Conservation (phyloP, 2,888 invertebrate species). For the Himalopsyche kuldschensis region DNA sequence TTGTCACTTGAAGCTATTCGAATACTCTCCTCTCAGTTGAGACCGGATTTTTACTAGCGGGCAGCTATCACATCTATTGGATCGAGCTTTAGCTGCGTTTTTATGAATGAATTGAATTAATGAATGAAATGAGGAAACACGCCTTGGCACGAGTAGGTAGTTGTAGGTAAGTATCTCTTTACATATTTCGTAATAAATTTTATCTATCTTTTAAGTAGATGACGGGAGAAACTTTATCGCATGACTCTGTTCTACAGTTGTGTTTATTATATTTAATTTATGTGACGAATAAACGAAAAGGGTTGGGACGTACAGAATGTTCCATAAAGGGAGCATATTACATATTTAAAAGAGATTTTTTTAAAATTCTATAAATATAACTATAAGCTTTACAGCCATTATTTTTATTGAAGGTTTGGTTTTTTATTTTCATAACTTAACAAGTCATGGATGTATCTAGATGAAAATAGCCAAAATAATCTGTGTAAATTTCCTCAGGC, state of each 20-base stretch:
- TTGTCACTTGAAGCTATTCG: too few species aligned
- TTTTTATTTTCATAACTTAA: too few species aligned
- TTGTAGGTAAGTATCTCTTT: slow-evolving; percentile 19
- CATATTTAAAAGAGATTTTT: too few species aligned
- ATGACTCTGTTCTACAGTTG: background rate
- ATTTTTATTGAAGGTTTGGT: too few species aligned
- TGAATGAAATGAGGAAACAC: slow-evolving; percentile 40
- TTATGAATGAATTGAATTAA: slow-evolving; percentile 40
- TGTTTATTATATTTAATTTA: background rate
- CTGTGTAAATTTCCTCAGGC: too few species aligned
- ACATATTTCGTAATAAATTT: slow-evolving; percentile 37
- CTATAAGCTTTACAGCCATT: too few species aligned
- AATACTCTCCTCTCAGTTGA: too few species aligned
- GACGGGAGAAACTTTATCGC: slow-evolving; percentile 26
- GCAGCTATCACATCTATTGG: background rate
- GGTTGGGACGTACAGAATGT: background rate
- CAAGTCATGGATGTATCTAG: too few species aligned
- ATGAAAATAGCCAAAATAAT: too few species aligned
- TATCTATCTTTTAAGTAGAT: slow-evolving; percentile 25
- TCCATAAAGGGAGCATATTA: too few species aligned
- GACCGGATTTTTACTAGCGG: too few species aligned
- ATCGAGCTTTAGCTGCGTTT: slow-evolving; percentile 26
- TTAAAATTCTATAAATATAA: too few species aligned
- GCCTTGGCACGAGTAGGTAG: slow-evolving; percentile 5
- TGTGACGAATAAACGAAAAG: background rate